Conservation (phyloP, 2,888 invertebrate genomes). For the Dicranocentrus wangi region DNA sequence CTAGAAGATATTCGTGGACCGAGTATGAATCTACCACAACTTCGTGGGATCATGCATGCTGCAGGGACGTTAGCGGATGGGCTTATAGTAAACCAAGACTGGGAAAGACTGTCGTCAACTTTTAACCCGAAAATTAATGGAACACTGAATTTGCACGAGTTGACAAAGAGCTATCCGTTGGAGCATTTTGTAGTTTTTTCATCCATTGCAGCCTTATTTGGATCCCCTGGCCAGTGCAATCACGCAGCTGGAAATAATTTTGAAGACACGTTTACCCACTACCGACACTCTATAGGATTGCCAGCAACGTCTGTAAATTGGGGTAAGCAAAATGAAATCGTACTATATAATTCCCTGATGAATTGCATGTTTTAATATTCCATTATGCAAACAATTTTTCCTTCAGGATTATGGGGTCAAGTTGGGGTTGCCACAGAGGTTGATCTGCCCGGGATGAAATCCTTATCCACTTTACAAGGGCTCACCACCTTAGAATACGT, state of each 20-base stretch:
- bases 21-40: constrained; percentile 14
- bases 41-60: constrained; percentile 42
- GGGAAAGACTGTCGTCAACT: constrained; percentile 50
- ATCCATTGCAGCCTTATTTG: constrained; percentile 35
- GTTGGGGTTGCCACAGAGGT: constrained; percentile 54
- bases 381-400: background rate
- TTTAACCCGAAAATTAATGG: constrained; percentile 55
- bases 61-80: constrained; percentile 48
- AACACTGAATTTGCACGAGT: constrained; percentile 40
- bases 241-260: constrained; percentile 57
- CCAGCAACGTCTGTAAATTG: constrained; percentile 59
- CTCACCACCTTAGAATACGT: constrained; percentile 36
- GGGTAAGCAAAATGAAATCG: too few species aligned
- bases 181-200: constrained; percentile 62
- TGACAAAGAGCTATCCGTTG: constrained; percentile 31
- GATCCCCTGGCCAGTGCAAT: constrained; percentile 46
- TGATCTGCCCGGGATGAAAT: constrained; percentile 57
- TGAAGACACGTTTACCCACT: constrained; percentile 52
- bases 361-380: background rate
- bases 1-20: background rate
- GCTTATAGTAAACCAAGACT: constrained; percentile 47
- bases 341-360: too few species aligned
- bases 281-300: constrained; percentile 55
- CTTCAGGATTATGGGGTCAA: constrained; percentile 58
- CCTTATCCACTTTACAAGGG: constrained; percentile 56